Evolutionary conservation across 2,113 vertebrate species (phyloP), one percentile per base, ranked within the genome.

Genomic region (Austrofundulus limnaeus): DNA sequence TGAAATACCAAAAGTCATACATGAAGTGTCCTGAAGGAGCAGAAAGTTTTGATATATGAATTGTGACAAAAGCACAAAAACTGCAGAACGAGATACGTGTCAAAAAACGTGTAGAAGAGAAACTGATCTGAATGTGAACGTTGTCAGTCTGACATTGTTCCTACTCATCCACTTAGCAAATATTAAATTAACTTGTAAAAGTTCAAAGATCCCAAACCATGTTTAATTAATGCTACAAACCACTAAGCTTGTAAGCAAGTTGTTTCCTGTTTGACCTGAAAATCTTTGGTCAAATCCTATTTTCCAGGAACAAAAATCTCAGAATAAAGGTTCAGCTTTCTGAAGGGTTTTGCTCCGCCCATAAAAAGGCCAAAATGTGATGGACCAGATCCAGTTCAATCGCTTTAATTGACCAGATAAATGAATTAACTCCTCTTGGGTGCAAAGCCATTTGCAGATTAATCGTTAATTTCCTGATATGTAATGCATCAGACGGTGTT

Each of bases 201-300:
- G 20, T 0, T 54, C 25, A 47, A 4, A 11, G 25, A 21, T 24
- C 48, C 23, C 47, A 19, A 24, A 0, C 4, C 11, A n/a, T 16
- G 59, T 61, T 46, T 45, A 39, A 13, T 8, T 13, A 46, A 60
- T 58, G 11, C 39, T 16, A 39, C 5, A 16, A 59, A 66, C 31
- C 66, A 39, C 5, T 14, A 59, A 66, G 23, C 66, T 53, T 47
- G 66, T 70, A 61, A 56, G 70, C 39, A 19, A 52, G 67, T 55
- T 73, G 73, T 64, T 75, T 75, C 48, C 66, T 52, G 59, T 50
- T 48, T 71, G 74, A 51, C 28, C 6, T 20, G 20, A 16, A 47
- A 42, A 42, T 39, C 1, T 42, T 50, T 11, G 12, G 24, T 43
- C 14, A 19, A 49, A 49, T 56, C 51, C 1, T 0, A n/a, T 63